These are phyloP conservation scores for Lymantria monacha DNA, from an alignment of 2,888 invertebrate species.

Conservation along the genomic window DNA sequence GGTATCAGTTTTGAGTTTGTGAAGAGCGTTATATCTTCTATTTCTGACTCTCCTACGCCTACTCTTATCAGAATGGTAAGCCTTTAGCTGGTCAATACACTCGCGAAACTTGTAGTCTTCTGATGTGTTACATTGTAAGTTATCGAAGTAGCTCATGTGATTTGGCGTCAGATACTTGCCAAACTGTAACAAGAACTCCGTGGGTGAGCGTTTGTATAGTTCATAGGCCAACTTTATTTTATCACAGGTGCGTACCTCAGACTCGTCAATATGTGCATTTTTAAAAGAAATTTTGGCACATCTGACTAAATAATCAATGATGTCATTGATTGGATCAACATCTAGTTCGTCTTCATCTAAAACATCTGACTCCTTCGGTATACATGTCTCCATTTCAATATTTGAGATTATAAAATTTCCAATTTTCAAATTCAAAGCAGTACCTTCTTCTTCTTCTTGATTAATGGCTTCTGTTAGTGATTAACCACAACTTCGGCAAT, in stretches of 20 bases:
- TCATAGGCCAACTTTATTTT: slow-evolving; percentile 86
- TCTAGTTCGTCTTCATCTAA: slow-evolving; percentile 35
- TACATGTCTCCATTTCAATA: no score
- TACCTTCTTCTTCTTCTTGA: no score
- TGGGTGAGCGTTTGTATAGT: slow-evolving; percentile 84
- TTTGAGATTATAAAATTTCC: no score
- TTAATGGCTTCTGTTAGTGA: no score
- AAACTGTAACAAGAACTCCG: slow-evolving; percentile 89
- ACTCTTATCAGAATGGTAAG: slow-evolving; percentile 77
- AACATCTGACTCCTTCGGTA: neutral
- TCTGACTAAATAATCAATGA: slow-evolving; percentile 83
- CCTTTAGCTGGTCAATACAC: slow-evolving; percentile 84
- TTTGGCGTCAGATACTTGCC: slow-evolving; percentile 85
- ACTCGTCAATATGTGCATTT: slow-evolving; percentile 91
- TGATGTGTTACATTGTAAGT: slow-evolving; percentile 31
- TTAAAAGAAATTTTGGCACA: slow-evolving; percentile 87
- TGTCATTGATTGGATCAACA: slow-evolving; percentile 73
- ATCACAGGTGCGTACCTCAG: slow-evolving; percentile 86
- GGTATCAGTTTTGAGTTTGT: slow-evolving; percentile 85
- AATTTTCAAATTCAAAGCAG: no score
- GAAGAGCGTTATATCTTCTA: slow-evolving; percentile 90
- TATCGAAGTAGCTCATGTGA: slow-evolving; percentile 88
- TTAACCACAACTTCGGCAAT: no score
- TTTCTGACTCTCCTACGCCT: slow-evolving; percentile 86
- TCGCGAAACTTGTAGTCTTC: slow-evolving; percentile 81